phyloP scores from a whole-genome alignment of 2,888 invertebrate species.

The Apodemia zela region DNA sequence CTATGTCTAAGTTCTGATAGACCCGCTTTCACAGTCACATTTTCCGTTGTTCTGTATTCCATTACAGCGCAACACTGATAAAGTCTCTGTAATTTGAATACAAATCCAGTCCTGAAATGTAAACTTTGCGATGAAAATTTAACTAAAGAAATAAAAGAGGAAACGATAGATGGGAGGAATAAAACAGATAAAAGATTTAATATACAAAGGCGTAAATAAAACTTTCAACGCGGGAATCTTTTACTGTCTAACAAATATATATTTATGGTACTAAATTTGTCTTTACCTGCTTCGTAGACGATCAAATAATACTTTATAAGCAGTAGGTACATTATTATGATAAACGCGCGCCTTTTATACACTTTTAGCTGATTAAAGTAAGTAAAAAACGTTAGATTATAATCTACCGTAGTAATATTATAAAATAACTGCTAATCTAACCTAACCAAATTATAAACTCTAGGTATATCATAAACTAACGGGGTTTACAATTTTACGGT shows the following conservation, averaged over 20 bases:
- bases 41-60: constrained; percentile 35
- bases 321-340: too few species aligned
- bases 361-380: too few species aligned
- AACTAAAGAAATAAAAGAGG: constrained; percentile 44
- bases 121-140: constrained; percentile 25
- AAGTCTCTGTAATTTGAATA: constrained; percentile 16
- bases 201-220: not conserved
- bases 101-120: constrained; percentile 24
- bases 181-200: constrained; percentile 44
- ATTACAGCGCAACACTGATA: constrained; percentile 37
- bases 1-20: constrained; percentile 35
- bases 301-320: too few species aligned
- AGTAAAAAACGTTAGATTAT: too few species aligned
- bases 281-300: not conserved
- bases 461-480: too few species aligned
- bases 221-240: not conserved
- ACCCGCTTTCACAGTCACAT: constrained; percentile 27
- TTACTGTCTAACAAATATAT: not conserved
- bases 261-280: not conserved
- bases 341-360: too few species aligned
- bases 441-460: too few species aligned
- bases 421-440: too few species aligned
- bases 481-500: too few species aligned
- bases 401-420: too few species aligned
- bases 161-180: constrained; percentile 48